Evolutionary conservation across 2,888 invertebrate genomes (phyloP).

Genomic region (Morpho achilles): DNA sequence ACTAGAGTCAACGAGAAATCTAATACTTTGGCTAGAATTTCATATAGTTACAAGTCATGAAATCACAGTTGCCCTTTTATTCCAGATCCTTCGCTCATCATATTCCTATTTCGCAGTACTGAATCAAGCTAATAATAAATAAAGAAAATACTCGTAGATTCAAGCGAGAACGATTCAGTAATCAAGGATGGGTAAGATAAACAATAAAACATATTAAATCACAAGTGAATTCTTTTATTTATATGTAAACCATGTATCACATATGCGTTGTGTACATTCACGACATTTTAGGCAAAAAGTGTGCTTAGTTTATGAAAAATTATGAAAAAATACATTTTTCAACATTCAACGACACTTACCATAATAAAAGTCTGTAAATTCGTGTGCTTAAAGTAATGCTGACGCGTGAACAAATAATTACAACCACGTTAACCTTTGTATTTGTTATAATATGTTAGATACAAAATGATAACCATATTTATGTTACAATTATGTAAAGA

Average conservation of each 20-base stretch:
- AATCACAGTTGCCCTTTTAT: slow-evolving; percentile 18
- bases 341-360: slow-evolving; percentile 50
- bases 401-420: slow-evolving; percentile 37
- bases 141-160: neutral
- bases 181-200: neutral
- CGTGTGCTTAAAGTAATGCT: slow-evolving; percentile 69
- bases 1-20: too few species aligned
- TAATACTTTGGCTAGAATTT: too few species aligned
- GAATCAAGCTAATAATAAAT: slow-evolving; percentile 51
- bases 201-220: slow-evolving; percentile 37
- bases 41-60: too few species aligned
- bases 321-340: slow-evolving; percentile 59
- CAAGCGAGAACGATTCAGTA: neutral
- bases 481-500: slow-evolving; percentile 1
- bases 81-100: slow-evolving; percentile 64
- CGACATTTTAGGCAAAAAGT: slow-evolving; percentile 71
- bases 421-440: slow-evolving; percentile 15
- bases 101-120: slow-evolving; percentile 69
- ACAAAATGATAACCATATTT: too few species aligned
- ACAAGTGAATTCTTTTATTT: slow-evolving; percentile 67
- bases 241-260: slow-evolving; percentile 75
- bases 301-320: slow-evolving; percentile 60
- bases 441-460: too few species aligned
- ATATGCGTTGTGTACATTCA: slow-evolving; percentile 73
- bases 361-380: slow-evolving; percentile 60